Base-by-base conservation (phyloP, 2,797 vertebrate species). In the Lemur catta region DNA sequence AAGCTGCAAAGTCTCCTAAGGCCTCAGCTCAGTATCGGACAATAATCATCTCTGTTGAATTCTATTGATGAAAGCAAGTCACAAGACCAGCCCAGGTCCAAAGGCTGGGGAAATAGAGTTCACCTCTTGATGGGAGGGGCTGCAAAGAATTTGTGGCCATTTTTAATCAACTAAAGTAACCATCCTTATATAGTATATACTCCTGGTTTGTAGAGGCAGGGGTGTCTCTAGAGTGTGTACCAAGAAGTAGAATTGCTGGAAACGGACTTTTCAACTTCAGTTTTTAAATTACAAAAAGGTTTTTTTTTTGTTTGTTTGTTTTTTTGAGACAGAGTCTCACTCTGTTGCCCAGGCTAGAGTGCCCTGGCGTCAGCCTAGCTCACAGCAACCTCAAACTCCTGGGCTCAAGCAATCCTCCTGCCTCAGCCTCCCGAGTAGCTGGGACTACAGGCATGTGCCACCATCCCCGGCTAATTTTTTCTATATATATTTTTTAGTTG, bases 91-190 rank as follows among this genome's bases (percentile, higher is more conserved):
- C 78, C 43, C 48, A 15, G 24, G 67, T 76, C 67, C 22, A 61
- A 88, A 94, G 57, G 14, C 48, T 18, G 30, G 20, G 48, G 72
- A 94, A 55, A 65, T 61, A 48, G 57, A 59, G 10, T 26, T 59
- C 26, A 59, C 57, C 26, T 59, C 57, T 59, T 26, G 24, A 67
- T 67, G 65, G 65, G 65, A 67, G n/a, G 17, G 8, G n/a, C 17
- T 67, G 65, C 17, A 35, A 67, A 67, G 65, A 35, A 67, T 67
- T 35, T 35, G 33, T 63, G 33, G 61, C 30, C 57, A 74, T 63
- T 94, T 92, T 74, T 26, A 89, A 89, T 59, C 38, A 63, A 35
- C n/a, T 86, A 55, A 92, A 79, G 38, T 69, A 92, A 69, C 24
- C 30, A 46, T 71, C 43, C 35, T 87, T 80, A 72, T 61, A 63